Conservation (phyloP, 2,888 invertebrate species). For the Mythimna ferrago region DNA sequence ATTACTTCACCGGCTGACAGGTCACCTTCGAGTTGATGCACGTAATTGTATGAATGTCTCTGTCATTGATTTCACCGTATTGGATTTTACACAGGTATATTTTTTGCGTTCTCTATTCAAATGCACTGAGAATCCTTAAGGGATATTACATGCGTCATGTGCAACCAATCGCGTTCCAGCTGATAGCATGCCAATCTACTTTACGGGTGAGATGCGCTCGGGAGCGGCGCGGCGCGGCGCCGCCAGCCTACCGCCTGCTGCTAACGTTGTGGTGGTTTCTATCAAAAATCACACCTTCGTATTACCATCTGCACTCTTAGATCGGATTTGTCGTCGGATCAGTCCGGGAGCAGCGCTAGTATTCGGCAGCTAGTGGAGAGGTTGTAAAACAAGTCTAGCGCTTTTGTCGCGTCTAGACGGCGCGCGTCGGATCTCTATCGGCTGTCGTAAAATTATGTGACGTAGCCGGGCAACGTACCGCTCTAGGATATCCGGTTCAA, state of each 20-base stretch:
- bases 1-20: slow-evolving; percentile 58
- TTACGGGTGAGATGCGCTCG: slow-evolving; percentile 74
- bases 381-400: slow-evolving; percentile 84
- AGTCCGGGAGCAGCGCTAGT: slow-evolving; percentile 68
- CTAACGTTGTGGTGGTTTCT: slow-evolving; percentile 69
- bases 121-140: slow-evolving; percentile 47
- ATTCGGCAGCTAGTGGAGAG: slow-evolving; percentile 67
- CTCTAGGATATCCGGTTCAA: slow-evolving; percentile 76
- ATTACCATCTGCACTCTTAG: slow-evolving; percentile 74
- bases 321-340: slow-evolving; percentile 79
- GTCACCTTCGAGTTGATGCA: slow-evolving; percentile 35
- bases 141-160: slow-evolving; percentile 68
- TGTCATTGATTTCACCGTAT: slow-evolving; percentile 40
- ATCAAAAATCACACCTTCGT: slow-evolving; percentile 79
- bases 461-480: slow-evolving; percentile 74
- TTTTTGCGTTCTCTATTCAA: slow-evolving; percentile 44
- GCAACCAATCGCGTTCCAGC: slow-evolving; percentile 70
- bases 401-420: slow-evolving; percentile 88
- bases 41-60: slow-evolving; percentile 45
- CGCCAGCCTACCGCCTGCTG: slow-evolving; percentile 55
- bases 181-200: slow-evolving; percentile 76
- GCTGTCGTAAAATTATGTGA: slow-evolving; percentile 87
- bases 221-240: slow-evolving; percentile 56
- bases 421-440: slow-evolving; percentile 84
- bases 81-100: slow-evolving; percentile 27